phyloP scores from a whole-genome alignment of 2,797 vertebrate genomes.

The Halcyon chelicuti region DNA sequence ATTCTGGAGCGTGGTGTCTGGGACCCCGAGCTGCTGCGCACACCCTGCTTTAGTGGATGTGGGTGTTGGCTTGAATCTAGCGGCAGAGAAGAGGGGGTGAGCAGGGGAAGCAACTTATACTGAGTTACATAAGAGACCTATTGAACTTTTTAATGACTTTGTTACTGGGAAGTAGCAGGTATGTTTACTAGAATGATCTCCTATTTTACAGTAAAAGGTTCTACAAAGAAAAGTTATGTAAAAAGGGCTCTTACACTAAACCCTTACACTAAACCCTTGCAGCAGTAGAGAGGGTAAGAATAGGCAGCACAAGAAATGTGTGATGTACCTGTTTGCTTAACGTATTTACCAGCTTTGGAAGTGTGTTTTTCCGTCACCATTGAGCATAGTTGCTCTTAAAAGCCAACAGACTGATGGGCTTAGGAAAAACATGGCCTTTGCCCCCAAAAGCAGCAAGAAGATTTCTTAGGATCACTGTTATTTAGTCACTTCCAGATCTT shows the following conservation, averaged over 20 bases:
- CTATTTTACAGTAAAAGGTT: neutral
- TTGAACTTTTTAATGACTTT: constrained; percentile 23
- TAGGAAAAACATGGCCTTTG: neutral
- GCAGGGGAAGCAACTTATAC: neutral
- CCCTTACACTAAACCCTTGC: neutral
- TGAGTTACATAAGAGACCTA: constrained; percentile 10
- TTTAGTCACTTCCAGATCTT: neutral
- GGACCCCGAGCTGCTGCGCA: constrained; percentile 49
- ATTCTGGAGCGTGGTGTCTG: constrained; percentile 37
- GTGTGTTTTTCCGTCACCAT: neutral
- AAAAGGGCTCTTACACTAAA: neutral
- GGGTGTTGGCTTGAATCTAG: constrained; percentile 41
- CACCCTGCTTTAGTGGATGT: constrained; percentile 6
- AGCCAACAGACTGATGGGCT: neutral
- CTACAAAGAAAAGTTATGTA: neutral
- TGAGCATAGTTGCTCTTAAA: neutral
- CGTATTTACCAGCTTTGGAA: neutral
- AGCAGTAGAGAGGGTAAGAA: neutral
- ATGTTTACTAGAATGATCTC: constrained; percentile 40
- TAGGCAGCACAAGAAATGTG: neutral
- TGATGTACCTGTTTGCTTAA: neutral
- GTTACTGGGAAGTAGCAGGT: constrained; percentile 28
- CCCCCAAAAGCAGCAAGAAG: neutral
- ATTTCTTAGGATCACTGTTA: neutral
- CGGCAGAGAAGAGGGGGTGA: neutral